Evolutionary conservation across 2,888 invertebrate species (phyloP).

Genomic region (Sarcophaga carnaria): DNA sequence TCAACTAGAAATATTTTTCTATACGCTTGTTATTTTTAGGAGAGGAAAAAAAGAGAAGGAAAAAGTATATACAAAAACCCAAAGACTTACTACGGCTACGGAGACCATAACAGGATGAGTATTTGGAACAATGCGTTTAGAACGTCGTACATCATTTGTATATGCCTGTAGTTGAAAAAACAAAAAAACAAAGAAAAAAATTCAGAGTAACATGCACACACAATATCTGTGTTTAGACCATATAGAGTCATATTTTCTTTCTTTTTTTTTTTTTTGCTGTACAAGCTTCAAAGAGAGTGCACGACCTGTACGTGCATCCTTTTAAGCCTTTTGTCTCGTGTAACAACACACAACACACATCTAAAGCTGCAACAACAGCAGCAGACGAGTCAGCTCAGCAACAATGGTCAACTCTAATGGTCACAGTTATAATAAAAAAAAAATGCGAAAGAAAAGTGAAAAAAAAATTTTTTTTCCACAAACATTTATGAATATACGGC

Average conservation of each 20-base stretch:
- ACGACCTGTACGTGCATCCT: constrained; percentile 67
- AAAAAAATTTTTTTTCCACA: background rate
- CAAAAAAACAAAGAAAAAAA: constrained; percentile 29
- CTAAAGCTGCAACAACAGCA: constrained; percentile 28
- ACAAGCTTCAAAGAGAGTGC: constrained; percentile 59
- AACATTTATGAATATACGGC: background rate
- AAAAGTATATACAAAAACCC: constrained; percentile 35
- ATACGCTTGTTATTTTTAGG: constrained; percentile 65
- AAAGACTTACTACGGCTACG: constrained; percentile 16
- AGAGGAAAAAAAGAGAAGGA: constrained; percentile 35
- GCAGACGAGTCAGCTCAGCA: constrained; percentile 8
- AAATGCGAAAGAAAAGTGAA: background rate
- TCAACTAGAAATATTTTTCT: constrained; percentile 65
- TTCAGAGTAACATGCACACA: background rate
- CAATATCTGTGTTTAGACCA: background rate
- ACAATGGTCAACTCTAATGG: constrained; percentile 53
- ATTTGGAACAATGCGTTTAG: constrained; percentile 64
- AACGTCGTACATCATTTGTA: constrained; percentile 66
- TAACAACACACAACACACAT: constrained; percentile 34
- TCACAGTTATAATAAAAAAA: constrained; percentile 18
- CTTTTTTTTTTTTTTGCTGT: constrained; percentile 11
- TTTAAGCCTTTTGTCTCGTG: constrained; percentile 68
- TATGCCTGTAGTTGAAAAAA: constrained; percentile 49
- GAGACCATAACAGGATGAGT: constrained; percentile 43
- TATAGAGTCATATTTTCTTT: constrained; percentile 37